These are phyloP conservation scores for Enteromius trimaculatus DNA, from an alignment of 2,797 vertebrate species.

Conservation along the genomic window DNA sequence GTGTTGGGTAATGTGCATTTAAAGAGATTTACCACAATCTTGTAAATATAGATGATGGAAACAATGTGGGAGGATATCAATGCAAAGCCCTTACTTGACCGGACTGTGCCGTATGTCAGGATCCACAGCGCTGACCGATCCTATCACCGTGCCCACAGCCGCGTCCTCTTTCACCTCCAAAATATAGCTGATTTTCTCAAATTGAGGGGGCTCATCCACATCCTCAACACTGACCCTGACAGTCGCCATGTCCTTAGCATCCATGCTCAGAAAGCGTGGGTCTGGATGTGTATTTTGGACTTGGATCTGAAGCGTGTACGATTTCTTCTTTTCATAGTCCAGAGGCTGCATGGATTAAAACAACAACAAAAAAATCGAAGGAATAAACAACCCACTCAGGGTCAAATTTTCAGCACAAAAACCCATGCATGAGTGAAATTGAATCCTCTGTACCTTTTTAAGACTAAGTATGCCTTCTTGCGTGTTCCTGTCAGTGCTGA, in stretches of 20 bases:
- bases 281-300: slow-evolving; percentile 87
- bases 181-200: slow-evolving; percentile 85
- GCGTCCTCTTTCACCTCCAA: slow-evolving; percentile 92
- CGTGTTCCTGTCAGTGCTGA: slow-evolving; percentile 86
- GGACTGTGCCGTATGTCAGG: slow-evolving; percentile 84
- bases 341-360: slow-evolving; percentile 75
- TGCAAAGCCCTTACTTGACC: slow-evolving; percentile 80
- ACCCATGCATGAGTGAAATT: not conserved
- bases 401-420: slow-evolving; percentile 27
- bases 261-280: slow-evolving; percentile 80
- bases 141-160: slow-evolving; percentile 79
- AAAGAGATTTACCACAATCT: slow-evolving; percentile 3
- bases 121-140: slow-evolving; percentile 87
- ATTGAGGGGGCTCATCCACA: slow-evolving; percentile 91
- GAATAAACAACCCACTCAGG: slow-evolving; percentile 39
- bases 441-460: slow-evolving; percentile 83
- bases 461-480: slow-evolving; percentile 91
- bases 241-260: slow-evolving; percentile 84
- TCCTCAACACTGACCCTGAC: slow-evolving; percentile 88
- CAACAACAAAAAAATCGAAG: not conserved
- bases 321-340: slow-evolving; percentile 91
- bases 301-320: slow-evolving; percentile 89
- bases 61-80: slow-evolving; percentile 58
- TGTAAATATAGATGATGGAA: slow-evolving; percentile 19
- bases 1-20: not conserved